Evolutionary conservation across 2,888 invertebrate species (phyloP).

Genomic region (Sarcophaga carnaria): DNA sequence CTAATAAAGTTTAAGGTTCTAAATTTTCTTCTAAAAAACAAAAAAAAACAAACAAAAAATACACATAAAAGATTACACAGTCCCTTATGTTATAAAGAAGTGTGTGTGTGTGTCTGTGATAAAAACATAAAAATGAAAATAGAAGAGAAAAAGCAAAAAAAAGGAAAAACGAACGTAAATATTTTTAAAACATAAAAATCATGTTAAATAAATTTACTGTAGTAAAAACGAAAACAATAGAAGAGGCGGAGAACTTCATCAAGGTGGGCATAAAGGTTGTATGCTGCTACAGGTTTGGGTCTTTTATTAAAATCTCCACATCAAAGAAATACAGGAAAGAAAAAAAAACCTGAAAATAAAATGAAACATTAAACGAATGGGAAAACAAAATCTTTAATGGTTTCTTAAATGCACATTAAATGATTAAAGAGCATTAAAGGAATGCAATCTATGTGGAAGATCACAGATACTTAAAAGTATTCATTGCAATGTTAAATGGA

Average conservation of each 20-base stretch:
- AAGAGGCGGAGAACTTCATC: neutral
- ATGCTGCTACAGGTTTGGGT: conserved; percentile 10
- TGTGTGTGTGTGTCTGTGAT: neutral
- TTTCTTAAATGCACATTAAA: conserved; percentile 17
- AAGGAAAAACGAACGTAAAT: neutral
- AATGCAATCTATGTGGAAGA: neutral
- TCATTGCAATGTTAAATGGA: too few species aligned
- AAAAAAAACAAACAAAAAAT: conserved; percentile 16
- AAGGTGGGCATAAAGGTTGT: neutral
- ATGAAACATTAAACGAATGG: conserved; percentile 15
- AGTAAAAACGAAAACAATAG: neutral
- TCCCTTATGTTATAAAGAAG: neutral
- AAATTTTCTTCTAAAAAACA: neutral
- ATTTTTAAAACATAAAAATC: conserved; percentile 47
- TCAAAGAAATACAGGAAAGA: neutral
- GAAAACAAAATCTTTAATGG: conserved; percentile 29
- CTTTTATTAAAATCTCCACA: conserved; percentile 45
- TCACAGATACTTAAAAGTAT: too few species aligned
- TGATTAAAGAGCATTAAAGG: conserved; percentile 3
- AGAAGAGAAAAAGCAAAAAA: neutral
- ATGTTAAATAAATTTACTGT: conserved; percentile 47
- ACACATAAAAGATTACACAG: neutral
- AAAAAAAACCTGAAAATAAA: neutral
- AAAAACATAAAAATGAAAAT: neutral
- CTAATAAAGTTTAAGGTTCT: conserved; percentile 26